Base-by-base conservation (phyloP, 2,888 invertebrate genomes). In the Yponomeuta evonymella region DNA sequence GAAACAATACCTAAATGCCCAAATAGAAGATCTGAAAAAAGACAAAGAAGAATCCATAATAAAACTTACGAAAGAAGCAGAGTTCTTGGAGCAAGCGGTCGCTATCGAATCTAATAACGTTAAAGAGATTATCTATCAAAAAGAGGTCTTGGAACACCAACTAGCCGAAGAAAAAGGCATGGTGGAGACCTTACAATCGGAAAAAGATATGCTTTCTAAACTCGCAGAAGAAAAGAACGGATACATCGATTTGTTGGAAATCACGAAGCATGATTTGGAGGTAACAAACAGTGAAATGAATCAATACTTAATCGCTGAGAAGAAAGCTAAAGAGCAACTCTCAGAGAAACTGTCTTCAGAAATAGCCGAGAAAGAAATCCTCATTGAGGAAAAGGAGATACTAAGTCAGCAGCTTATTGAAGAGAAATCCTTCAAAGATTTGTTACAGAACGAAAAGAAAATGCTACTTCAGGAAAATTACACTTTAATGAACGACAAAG, bases 261-360 rank as follows among this genome's bases (percentile, higher is more conserved):
- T 72, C 9, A 79, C 80, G 71, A 81, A 79, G 72, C 74, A 75
- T 48, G 67, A 73, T 70, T 75, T 71, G 67, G 48, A 58, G 58
- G 67, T 69, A 63, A 67, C 66, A 64, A 72, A 70, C 12, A 43
- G 68, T n/a, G 67, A 64, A 30, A 51, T 72, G 5, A n/a, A 64
- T 66, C 23, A 51, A 72, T 48, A 75, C 72, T 71, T 75, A 72
- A 71, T 66, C 72, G 10, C 23, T 23, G 51, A 30, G n/a, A 68
- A 30, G 43, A 15, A 33, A n/a, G 15, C 33, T 67, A 67, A 67
- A 67, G 43, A 67, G 6, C 3, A 67, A 43, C 36, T 67, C 1
- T 67, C 67, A 11, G n/a, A 33, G 29, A 33, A 67, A 67, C 67
- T 67, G 33, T 33, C 33, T 11, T 15, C 29, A 43, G 68, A 69